These are phyloP conservation scores for Lepilemur ruficaudatus DNA, from an alignment of 2,797 vertebrate species.

Conservation along the genomic window DNA sequence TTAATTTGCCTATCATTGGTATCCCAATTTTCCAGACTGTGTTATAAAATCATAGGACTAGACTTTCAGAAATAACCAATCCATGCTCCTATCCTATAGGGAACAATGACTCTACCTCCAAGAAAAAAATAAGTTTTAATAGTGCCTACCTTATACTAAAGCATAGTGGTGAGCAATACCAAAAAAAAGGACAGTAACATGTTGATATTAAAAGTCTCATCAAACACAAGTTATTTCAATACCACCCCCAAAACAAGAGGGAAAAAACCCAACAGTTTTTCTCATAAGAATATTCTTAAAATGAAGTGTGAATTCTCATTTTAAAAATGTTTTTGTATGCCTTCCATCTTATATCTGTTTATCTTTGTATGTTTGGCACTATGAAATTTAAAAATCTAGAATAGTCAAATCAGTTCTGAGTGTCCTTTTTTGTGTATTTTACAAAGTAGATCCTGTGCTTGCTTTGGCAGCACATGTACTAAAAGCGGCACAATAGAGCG, in stretches of 20 bases:
- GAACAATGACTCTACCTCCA: slow-evolving; percentile 8
- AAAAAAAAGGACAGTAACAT: background rate
- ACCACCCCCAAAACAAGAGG: background rate
- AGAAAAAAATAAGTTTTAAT: background rate
- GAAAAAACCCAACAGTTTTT: background rate
- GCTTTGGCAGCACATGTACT: background rate
- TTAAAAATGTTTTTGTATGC: background rate
- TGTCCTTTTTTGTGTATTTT: background rate
- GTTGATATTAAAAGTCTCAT: background rate
- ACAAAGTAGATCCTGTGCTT: background rate
- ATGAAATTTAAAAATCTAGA: slow-evolving; percentile 12
- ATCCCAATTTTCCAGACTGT: slow-evolving; percentile 13
- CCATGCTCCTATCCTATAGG: background rate
- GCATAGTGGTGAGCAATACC: background rate
- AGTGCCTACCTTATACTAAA: slow-evolving; percentile 20
- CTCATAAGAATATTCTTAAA: slow-evolving; percentile 4
- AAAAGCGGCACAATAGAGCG: background rate
- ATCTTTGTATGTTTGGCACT: slow-evolving; percentile 20
- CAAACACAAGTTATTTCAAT: background rate
- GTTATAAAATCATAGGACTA: background rate
- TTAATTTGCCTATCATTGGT: slow-evolving; percentile 1
- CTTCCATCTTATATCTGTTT: background rate
- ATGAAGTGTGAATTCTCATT: background rate
- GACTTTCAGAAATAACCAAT: background rate
- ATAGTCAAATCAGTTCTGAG: background rate